Evolutionary conservation across 2,797 vertebrate genomes (phyloP), one percentile per base, ranked within the genome.

Genomic region (Pagetopsis macropterus): DNA sequence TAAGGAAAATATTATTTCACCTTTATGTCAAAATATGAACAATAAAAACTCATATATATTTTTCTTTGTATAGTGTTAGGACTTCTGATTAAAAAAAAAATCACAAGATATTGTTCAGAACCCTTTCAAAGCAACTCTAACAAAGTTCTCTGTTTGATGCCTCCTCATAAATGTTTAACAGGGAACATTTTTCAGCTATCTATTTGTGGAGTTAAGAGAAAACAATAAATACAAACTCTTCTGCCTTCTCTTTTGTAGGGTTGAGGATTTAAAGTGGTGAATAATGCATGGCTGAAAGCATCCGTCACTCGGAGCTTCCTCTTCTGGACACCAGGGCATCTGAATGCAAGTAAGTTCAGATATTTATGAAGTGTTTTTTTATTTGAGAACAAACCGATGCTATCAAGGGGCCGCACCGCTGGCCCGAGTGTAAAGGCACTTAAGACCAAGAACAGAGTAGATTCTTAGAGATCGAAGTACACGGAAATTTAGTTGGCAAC

Each of bases 251-350:
- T 79, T 81, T 88, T 83, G 74, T 87, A 82, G 75, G 80, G 72
- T 78, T 76, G 83, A 76, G 72, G 80, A 89, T 90, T 90, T 85
- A 79, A 71, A 65, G 73, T 40, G 54, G 23, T 93, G 71, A 92
- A 93, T 93, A 90, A 92, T 90, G 16, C 67, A 93, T 89, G 82
- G 62, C 81, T 83, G 79, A 91, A 84, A 90, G 90, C 90, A 79
- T 88, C 81, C 43, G 44, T 64, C 72, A 71, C 44, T 75, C 69
- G 15, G 64, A 80, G 62, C 48, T 67, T 79, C 79, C 67, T 84
- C 76, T 66, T 75, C 31, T 48, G 55, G 70, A 87, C 84, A 70
- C 55, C 45, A 17, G 52, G 75, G 79, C 60, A 79, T 44, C 43
- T 49, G 54, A 64, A 80, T 70, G 54, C 56, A 78, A 74, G 89